phyloP scores from a whole-genome alignment of 1,140 invertebrate genomes.

The Ruditapes philippinarum region DNA sequence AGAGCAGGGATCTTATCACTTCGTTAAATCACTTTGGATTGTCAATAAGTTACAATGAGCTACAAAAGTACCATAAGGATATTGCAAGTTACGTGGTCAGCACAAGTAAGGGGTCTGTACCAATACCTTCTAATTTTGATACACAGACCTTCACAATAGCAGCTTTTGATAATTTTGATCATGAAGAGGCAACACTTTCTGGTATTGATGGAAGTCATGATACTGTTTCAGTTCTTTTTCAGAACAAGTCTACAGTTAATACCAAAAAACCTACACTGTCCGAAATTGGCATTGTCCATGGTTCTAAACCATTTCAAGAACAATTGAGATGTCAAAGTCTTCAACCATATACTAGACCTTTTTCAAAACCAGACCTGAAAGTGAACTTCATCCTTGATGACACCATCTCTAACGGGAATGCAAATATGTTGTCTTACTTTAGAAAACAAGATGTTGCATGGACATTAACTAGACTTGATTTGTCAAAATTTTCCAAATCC shows the following conservation, averaged over 20 bases:
- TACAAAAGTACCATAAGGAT: conserved; percentile 35
- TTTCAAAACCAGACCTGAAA: background rate
- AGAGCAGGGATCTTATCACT: conserved; percentile 25
- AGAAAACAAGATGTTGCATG: conserved; percentile 12
- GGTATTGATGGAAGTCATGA: conserved; percentile 48
- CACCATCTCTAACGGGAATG: too few species aligned
- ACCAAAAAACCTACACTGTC: background rate
- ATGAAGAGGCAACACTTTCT: conserved; percentile 28
- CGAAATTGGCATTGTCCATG: background rate
- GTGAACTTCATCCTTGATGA: background rate
- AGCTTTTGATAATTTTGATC: conserved; percentile 51
- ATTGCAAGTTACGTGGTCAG: conserved; percentile 4
- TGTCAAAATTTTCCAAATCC: background rate
- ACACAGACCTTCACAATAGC: background rate
- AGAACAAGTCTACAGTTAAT: background rate
- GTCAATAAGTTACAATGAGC: conserved; percentile 24
- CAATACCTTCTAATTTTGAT: conserved; percentile 9
- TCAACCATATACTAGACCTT: background rate
- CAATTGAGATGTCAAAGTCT: background rate
- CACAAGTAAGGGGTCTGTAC: background rate
- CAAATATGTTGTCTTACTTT: too few species aligned
- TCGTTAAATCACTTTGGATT: conserved; percentile 19
- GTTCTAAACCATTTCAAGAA: background rate
- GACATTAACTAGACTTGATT: conserved; percentile 3
- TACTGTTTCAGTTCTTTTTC: conserved; percentile 35